phyloP scores from a whole-genome alignment of 1,140 invertebrate species.

The Temnothorax curvispinosus region DNA sequence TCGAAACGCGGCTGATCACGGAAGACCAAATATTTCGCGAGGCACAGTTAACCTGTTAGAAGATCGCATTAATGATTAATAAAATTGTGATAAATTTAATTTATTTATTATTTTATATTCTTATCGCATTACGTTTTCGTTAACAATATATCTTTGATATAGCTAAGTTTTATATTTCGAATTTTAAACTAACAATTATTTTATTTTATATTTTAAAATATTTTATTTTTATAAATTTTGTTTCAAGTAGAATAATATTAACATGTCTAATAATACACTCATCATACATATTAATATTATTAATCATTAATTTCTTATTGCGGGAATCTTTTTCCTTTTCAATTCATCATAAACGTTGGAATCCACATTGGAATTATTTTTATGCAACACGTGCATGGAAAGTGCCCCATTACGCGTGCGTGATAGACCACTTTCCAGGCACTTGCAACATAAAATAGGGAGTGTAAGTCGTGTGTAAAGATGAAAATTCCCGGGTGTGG shows the following conservation, averaged over 20 bases:
- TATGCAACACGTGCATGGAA: no score
- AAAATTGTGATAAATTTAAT: not conserved
- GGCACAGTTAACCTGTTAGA: not conserved
- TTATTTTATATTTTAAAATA: not conserved
- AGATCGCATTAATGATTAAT: not conserved
- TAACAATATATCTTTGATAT: not conserved
- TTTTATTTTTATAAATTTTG: not conserved
- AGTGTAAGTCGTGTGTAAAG: no score
- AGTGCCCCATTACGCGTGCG: no score
- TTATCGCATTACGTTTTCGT: not conserved
- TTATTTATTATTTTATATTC: not conserved
- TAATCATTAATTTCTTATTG: not conserved
- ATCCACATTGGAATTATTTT: slow-evolving; percentile 73
- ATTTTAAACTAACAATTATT: not conserved
- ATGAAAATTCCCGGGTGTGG: no score
- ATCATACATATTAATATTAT: not conserved
- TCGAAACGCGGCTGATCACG: not conserved
- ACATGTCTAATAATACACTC: not conserved
- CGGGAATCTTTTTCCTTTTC: not conserved
- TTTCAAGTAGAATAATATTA: not conserved
- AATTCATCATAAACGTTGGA: slow-evolving; percentile 78
- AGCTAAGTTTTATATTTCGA: not conserved
- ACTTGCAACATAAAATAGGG: no score
- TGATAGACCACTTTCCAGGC: no score
- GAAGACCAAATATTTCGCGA: not conserved